These are phyloP conservation scores for Drepana falcataria DNA, from an alignment of 2,888 invertebrate species.

Conservation along the genomic window DNA sequence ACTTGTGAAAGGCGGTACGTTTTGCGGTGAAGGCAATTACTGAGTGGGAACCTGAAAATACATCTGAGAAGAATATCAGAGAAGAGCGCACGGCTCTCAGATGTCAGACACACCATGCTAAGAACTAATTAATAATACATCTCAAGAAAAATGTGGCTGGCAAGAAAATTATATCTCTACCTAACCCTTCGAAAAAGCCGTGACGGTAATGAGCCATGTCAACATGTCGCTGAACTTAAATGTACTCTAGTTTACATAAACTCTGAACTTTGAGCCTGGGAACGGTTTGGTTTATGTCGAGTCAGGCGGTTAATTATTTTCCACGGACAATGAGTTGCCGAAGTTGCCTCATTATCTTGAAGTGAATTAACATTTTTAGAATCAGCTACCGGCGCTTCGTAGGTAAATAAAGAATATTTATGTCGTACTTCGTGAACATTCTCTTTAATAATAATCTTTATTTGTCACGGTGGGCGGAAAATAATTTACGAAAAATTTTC, in stretches of 20 bases:
- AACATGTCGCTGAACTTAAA: too few relatives aligned
- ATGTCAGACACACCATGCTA: background rate
- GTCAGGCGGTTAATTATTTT: conserved; percentile 73
- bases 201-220: too few relatives aligned
- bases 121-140: background rate
- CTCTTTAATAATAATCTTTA: conserved; percentile 17
- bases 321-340: conserved; percentile 63
- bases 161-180: too few relatives aligned
- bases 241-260: conserved; percentile 26
- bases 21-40: too few relatives aligned
- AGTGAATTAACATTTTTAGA: conserved; percentile 43
- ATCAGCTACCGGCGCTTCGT: background rate
- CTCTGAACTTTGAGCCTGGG: conserved; percentile 36
- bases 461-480: conserved; percentile 4
- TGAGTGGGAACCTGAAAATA: too few relatives aligned
- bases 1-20: too few relatives aligned
- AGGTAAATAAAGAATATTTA: background rate
- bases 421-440: background rate
- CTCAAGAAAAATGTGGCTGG: too few relatives aligned
- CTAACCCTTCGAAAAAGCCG: too few relatives aligned
- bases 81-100: too few relatives aligned
- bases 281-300: conserved; percentile 51
- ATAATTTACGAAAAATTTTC: background rate
- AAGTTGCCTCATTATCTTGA: conserved; percentile 51
- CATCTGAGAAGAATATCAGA: too few relatives aligned